These are phyloP conservation scores for Melanerpes formicivorus DNA, from an alignment of 2,113 vertebrate genomes.

Conservation along the genomic window DNA sequence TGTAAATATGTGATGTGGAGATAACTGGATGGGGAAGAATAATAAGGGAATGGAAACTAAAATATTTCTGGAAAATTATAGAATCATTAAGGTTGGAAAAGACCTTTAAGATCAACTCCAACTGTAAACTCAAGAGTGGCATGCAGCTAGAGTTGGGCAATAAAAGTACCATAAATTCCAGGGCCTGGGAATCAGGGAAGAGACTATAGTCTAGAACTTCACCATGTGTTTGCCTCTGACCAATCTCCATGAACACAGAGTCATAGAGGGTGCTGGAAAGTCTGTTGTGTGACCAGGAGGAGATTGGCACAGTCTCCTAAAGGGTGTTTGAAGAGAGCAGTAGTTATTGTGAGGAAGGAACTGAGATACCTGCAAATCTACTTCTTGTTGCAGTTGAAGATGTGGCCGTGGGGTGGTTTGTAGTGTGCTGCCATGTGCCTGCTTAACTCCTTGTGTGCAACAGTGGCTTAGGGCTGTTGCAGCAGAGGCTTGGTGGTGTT, in stretches of 20 bases:
- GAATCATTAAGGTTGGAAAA: too few species aligned
- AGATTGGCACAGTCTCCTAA: not conserved
- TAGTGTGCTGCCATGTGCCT: fast-evolving
- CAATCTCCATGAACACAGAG: fast-evolving
- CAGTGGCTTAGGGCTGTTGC: not conserved
- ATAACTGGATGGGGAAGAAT: not conserved
- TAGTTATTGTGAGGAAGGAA: not conserved
- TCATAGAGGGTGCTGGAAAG: not conserved
- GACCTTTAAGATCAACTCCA: too few species aligned
- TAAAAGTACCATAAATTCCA: not conserved
- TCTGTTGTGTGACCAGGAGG: not conserved
- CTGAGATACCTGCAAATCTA: not conserved
- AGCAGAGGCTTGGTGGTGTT: not conserved
- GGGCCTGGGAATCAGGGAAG: not conserved
- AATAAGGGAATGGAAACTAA: not conserved
- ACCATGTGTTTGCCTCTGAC: not conserved
- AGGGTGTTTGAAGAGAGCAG: not conserved
- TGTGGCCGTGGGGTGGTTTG: not conserved
- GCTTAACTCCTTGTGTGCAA: not conserved
- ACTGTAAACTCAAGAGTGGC: not conserved
- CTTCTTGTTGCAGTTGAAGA: not conserved
- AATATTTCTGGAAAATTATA: not conserved
- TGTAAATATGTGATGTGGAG: not conserved
- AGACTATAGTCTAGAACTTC: not conserved
- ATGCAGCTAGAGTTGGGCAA: not conserved